Base-by-base conservation (phyloP, 2,888 invertebrate genomes). In the Sisyra terminalis region DNA sequence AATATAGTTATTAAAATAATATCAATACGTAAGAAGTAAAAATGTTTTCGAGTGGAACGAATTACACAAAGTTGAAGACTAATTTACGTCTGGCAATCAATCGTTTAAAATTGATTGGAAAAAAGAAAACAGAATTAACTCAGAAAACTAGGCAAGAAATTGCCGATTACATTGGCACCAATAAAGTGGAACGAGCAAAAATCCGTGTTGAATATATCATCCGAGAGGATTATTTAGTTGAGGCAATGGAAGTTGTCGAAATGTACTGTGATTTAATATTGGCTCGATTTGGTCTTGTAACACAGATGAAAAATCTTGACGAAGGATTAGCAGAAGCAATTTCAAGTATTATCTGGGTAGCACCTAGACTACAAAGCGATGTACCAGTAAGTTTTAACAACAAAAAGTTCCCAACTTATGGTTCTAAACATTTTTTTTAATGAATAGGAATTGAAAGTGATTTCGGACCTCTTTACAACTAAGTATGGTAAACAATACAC, bases 201-300 rank as follows among this genome's bases (percentile, higher is more conserved):
- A 98, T 99, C 49, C 73, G 97, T 17, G 98, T 99, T 8, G 98
- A 99, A 64, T 90, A 96, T 54, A 98, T 99, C 45, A 94, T 99
- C 45, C 78, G 98, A 37, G 96, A 97, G 65, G 98, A 99, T 65
- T 99, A 98, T 61, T 73, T 97, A 64, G 96, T 98, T 3, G 98
- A 99, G 65, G 97, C 97, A 1, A 92, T 97, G 86, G 98, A 99
- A 68, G 75, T 98, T 45, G 77, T 98, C 0, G 98, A 99, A 68
- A 97, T 98, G 94, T 98, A 93, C 59, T 97, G 98, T 65, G 98
- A 99, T 65, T 68, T 98, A 41, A 63, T 99, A 36, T 63, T 99
- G 42, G 97, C 98, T 0, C 73, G 98, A 54, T 97, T 96, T 65
- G 98, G 97, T 1, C 69, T 99, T 8, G 79, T 98, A 42, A 90